A percentile compares a stretch with the other conserved stretches of the same genome.
Evolutionary conservation across 2,113 vertebrate genomes (phyloP).

Genomic region (Tychaedon coryphoeus): DNA sequence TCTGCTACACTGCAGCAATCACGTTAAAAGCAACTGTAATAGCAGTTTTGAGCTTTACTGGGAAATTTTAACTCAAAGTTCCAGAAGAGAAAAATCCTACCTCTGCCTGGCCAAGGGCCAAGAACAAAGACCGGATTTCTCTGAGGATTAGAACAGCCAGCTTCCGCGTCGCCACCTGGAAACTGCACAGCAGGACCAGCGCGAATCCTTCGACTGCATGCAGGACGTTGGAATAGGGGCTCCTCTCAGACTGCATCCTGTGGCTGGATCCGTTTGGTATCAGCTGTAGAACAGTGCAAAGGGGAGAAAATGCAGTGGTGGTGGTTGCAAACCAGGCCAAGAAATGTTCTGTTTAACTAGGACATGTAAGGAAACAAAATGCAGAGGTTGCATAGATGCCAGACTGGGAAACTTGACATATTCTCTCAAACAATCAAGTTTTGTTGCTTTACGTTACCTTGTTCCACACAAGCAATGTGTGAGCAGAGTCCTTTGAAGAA

Average conservation of each 20-base stretch:
- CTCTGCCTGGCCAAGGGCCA: conserved; percentile 91
- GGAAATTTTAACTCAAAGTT: background rate
- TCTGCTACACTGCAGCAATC: background rate
- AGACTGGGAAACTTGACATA: background rate
- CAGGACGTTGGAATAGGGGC: conserved; percentile 88
- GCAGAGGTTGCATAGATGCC: background rate
- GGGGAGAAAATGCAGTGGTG: background rate
- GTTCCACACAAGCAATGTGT: background rate
- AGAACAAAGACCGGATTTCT: conserved; percentile 92
- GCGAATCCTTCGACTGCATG: conserved; percentile 92
- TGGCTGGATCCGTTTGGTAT: conserved; percentile 82
- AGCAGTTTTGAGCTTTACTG: background rate
- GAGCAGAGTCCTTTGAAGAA: background rate
- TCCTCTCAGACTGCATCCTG: conserved; percentile 75
- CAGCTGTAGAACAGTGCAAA: conserved; percentile 51
- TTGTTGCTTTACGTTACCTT: background rate
- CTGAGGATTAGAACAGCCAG: conserved; percentile 91
- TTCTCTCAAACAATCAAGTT: background rate
- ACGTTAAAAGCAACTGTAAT: background rate
- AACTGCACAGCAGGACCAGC: conserved; percentile 93
- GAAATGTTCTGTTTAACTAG: background rate
- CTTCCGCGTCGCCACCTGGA: conserved; percentile 93
- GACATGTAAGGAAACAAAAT: background rate
- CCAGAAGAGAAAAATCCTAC: conserved; percentile 69
- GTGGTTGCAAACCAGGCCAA: background rate